Percentiles rank a stretch among this genome's conserved stretches.
These are phyloP conservation scores for Andrena fulva DNA, from an alignment of 2,888 invertebrate species.

Conservation along the genomic window DNA sequence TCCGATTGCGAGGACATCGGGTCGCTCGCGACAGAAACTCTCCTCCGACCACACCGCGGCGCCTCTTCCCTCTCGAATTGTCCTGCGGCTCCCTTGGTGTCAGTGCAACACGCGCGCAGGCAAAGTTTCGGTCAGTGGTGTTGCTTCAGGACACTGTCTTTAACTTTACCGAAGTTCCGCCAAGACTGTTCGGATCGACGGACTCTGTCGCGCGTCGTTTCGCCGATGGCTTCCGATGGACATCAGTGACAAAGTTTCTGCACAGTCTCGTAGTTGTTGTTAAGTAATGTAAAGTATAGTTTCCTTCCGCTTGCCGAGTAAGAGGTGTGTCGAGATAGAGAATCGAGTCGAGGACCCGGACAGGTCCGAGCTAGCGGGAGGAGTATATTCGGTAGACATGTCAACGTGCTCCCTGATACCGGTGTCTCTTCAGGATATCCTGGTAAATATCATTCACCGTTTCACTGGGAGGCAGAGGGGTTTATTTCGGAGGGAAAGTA, in stretches of 20 bases:
- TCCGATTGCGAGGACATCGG: constrained; percentile 76
- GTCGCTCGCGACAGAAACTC: constrained; percentile 33
- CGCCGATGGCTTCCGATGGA: not conserved
- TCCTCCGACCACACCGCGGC: constrained; percentile 11
- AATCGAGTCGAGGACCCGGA: not conserved
- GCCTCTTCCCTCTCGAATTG: constrained; percentile 16
- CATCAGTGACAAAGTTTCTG: not conserved
- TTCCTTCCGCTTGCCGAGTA: not conserved
- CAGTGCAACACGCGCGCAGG: not conserved
- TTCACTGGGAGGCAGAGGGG: not conserved
- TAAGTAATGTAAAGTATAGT: not conserved
- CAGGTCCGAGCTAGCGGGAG: not conserved
- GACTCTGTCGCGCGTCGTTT: not conserved
- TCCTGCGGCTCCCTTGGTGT: constrained; percentile 14
- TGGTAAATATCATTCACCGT: constrained; percentile 78
- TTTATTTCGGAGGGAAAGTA: no score
- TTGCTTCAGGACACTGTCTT: not conserved
- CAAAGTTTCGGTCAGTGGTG: not conserved
- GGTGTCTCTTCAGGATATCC: constrained; percentile 83
- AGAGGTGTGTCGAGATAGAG: not conserved
- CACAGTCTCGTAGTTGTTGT: not conserved
- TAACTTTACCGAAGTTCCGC: not conserved
- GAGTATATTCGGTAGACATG: constrained; percentile 71
- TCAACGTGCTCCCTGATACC: constrained; percentile 84
- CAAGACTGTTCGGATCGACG: not conserved